Evolutionary conservation across 2,113 vertebrate genomes (phyloP), one percentile per base, ranked within the genome.

Genomic region (Talpa occidentalis): DNA sequence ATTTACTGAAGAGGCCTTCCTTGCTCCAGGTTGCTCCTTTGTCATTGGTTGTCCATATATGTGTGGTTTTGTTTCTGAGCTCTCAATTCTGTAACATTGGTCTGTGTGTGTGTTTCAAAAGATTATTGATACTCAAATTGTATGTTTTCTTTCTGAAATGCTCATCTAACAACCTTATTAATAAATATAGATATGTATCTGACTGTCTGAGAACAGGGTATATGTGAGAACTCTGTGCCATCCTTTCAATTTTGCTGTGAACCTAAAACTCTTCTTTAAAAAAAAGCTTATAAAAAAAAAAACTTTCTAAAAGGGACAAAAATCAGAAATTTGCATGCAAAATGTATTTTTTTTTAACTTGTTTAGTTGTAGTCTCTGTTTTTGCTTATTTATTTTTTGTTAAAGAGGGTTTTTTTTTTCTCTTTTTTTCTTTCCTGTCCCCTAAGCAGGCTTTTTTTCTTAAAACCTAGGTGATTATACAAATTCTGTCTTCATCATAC

Each of bases 301-400:
- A 40, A 78, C 42, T 26, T 8, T 30, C 2, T 32, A 52, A 82
- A 69, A 69, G 1, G 49, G 74, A 24, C 83, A 35, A 8, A 47
- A 72, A 54, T 32, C 80, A 16, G 8, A 52, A 70, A 76, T 47
- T 77, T 4, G 3, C 78, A 16, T 54, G 30, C 14, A 85, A 83
- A 81, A 93, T 56, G 32, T n/a, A 77, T 4, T 72, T 35, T 16
- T 80, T 76, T 79, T 72, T 7, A 74, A 78, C 10, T 16, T 81
- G 7, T 12, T 66, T 1, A 11, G 0, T 66, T 72, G 17, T 69
- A 56, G 5, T n/a, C 32, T 79, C 85, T 87, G 16, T 79, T 52
- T 95, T 26, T 73, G 52, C 81, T 79, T 10, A 60, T 24, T 89
- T 94, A 1, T 60, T 74, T 73, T 85, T 90, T 5, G n/a, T n/a